Evolutionary conservation across 2,888 invertebrate species (phyloP), one percentile per base, ranked within the genome.

Genomic region (Ctena decussata): DNA sequence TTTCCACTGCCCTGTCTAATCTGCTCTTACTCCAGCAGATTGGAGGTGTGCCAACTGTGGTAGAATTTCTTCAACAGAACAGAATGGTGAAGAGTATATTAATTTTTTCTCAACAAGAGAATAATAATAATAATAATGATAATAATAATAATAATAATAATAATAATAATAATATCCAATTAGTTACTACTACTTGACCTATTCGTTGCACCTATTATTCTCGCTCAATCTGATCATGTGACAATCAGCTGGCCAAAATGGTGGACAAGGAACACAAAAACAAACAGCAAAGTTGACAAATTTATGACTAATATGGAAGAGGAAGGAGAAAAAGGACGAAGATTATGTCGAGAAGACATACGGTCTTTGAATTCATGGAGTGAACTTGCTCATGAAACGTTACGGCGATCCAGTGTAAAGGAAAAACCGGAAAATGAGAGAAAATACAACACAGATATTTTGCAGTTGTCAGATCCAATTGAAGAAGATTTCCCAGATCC

Each of bases 351-450:
- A 57, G 91, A 90, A 32, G 93, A 93, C 74, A 82, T 93, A 32
- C 77, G 86, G 3, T 93, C 92, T 18, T 81, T 92, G 30, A 91
- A 93, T 79, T 93, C 92, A 11, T 93, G 92, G 92, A 91, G 90
- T 49, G 93, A 93, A 77, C 37, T 89, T 49, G 72, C 84, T 8
- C 70, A 77, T 53, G 85, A 84, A 32, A 65, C 65, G 35, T 35
- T 65, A 12, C 65, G 11, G 65, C 8, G 21, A 5, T 65, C 65
- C 11, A 24, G 65, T 65, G 35, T 65, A 35, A 65, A 65, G 35
- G 27, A 24, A 27, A 57, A 57, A 27, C 27, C 27, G n/a, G 65
- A 65, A 35, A 35, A 35, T 35, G 65, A 18, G 1, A 30, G 30
- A 60, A 30, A 24, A 30, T 30, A 30, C 60, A 30, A 60, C 21